A percentile compares a stretch with the other conserved stretches of the same genome.
These are phyloP conservation scores for Prionailurus viverrinus DNA, from an alignment of 2,113 vertebrate species.

Conservation along the genomic window DNA sequence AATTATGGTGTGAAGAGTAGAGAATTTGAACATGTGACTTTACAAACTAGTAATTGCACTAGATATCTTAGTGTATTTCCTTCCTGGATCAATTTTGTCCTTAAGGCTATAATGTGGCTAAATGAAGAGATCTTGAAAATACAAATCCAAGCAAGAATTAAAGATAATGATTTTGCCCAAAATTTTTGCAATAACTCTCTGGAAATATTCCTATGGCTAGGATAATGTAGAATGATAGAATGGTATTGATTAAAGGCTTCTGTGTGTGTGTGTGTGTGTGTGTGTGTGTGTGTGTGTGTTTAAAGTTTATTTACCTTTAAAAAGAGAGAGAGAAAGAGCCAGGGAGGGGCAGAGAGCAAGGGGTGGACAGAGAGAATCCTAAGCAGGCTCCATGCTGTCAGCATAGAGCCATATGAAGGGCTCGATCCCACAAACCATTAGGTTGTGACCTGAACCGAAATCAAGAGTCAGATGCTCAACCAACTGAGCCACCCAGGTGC, in stretches of 20 bases:
- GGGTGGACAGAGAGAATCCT: no score
- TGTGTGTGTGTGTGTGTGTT: neutral
- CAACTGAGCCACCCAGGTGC: no score
- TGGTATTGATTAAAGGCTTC: neutral
- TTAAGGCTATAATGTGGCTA: neutral
- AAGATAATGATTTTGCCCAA: neutral
- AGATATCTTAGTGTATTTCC: neutral
- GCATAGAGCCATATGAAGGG: no score
- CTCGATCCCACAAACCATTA: no score
- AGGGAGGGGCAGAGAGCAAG: no score
- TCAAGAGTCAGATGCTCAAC: no score
- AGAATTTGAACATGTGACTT: neutral
- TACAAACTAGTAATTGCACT: neutral
- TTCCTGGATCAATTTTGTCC: neutral
- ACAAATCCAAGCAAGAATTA: neutral
- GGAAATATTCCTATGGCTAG: neutral
- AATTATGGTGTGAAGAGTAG: neutral
- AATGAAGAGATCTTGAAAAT: neutral
- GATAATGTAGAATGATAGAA: neutral
- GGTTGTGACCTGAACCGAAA: no score
- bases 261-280: neutral
- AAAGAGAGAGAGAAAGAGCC: no score
- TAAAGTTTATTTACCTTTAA: no score
- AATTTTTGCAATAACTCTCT: neutral
- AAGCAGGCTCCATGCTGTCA: no score